phyloP scores from a whole-genome alignment of 2,113 vertebrate species.

The Cyprinodon brontotheroides region DNA sequence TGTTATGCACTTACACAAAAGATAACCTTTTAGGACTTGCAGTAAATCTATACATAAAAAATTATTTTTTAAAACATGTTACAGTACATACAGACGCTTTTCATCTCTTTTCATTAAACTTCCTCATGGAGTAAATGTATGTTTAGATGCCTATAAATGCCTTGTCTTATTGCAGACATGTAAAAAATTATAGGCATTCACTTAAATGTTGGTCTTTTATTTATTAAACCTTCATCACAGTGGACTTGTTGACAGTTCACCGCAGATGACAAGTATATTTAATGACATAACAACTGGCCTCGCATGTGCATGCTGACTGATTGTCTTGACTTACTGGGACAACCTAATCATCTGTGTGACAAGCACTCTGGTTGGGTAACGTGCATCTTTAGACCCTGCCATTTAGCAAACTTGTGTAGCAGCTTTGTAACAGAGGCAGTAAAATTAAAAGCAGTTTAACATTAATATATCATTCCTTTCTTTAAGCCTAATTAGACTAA shows the following conservation, averaged over 20 bases:
- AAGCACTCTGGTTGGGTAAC: not conserved
- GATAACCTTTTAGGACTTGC: not conserved
- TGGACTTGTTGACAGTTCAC: not conserved
- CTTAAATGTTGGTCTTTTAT: not conserved
- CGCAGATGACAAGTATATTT: not conserved
- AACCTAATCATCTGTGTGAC: not conserved
- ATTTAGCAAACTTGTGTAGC: not conserved
- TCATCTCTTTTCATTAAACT: not conserved
- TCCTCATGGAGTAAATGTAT: not conserved
- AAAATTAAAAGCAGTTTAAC: not conserved
- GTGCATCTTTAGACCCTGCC: not conserved
- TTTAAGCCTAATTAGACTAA: no score
- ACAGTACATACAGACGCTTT: not conserved
- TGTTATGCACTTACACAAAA: not conserved
- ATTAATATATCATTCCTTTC: not conserved
- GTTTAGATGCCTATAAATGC: constrained; percentile 7
- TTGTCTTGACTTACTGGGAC: not conserved
- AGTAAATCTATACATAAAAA: not conserved
- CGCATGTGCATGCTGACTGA: no score
- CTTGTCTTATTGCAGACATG: not conserved
- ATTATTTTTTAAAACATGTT: not conserved
- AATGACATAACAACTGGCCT: not conserved
- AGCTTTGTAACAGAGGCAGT: not conserved
- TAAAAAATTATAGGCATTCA: not conserved
- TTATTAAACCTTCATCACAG: not conserved